Conservation (phyloP, 2,888 invertebrate genomes). For the Lasioglossum malachurum region DNA sequence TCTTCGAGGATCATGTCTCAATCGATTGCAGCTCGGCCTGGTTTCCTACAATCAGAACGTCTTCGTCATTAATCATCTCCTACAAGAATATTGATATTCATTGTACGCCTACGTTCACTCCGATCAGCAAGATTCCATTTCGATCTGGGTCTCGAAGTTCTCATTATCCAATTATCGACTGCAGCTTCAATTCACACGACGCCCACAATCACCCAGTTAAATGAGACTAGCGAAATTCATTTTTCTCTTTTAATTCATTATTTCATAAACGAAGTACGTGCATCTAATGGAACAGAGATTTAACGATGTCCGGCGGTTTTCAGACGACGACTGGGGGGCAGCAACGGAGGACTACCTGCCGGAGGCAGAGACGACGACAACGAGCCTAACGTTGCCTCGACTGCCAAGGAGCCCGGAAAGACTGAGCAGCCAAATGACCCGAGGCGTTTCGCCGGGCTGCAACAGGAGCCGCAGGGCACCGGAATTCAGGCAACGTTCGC, state of each 20-base stretch:
- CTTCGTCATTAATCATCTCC: background rate
- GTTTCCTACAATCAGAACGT: background rate
- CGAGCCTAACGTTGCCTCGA: conserved; percentile 79
- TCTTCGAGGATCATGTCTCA: background rate
- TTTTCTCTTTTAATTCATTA: too few species aligned
- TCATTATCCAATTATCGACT: too few species aligned
- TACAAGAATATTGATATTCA: background rate
- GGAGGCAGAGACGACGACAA: conserved; percentile 73
- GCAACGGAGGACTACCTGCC: conserved; percentile 80
- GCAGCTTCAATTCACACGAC: too few species aligned
- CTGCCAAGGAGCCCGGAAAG: conserved; percentile 81
- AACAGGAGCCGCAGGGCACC: conserved; percentile 85
- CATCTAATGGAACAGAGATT: background rate
- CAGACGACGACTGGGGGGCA: conserved; percentile 91
- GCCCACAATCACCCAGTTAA: too few species aligned
- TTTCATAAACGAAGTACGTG: too few species aligned
- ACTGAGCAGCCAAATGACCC: conserved; percentile 62
- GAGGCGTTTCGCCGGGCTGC: conserved; percentile 77
- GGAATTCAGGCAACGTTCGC: conserved; percentile 84
- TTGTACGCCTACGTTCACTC: background rate
- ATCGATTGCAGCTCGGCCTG: background rate
- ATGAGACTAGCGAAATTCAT: too few species aligned
- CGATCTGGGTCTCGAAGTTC: too few species aligned
- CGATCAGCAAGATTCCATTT: background rate
- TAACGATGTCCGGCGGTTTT: conserved; percentile 76